Percentiles rank a stretch among this genome's conserved stretches.
These are phyloP conservation scores for Fissipunctia ypsillon DNA, from an alignment of 2,888 invertebrate genomes.

Conservation along the genomic window DNA sequence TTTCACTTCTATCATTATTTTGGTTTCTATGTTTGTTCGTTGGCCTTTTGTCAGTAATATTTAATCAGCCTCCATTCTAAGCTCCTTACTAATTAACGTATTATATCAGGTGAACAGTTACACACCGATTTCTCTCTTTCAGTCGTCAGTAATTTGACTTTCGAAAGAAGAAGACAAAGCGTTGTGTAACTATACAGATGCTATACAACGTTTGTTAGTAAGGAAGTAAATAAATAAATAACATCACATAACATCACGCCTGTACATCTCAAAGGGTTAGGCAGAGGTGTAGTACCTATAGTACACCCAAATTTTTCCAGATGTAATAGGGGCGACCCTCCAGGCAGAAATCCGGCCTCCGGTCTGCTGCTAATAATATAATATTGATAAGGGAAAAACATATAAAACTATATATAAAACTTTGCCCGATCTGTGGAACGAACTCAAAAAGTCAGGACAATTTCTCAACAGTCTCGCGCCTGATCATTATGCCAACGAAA, in stretches of 20 bases:
- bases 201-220: too few relatives aligned
- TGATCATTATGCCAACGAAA: neutral
- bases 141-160: too few relatives aligned
- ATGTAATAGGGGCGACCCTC: neutral
- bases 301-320: neutral
- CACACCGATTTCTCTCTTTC: too few relatives aligned
- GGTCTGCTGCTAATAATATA: neutral
- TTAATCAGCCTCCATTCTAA: conserved; percentile 1
- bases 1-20: conserved; percentile 1
- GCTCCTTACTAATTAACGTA: too few relatives aligned
- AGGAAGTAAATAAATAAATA: too few relatives aligned
- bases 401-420: neutral
- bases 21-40: neutral
- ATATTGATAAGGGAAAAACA: neutral
- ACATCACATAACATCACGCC: neutral
- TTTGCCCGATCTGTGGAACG: neutral
- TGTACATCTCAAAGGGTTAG: neutral
- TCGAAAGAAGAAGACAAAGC: too few relatives aligned
- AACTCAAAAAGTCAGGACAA: neutral
- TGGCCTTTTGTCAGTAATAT: conserved; percentile 1
- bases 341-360: neutral
- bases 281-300: neutral
- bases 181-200: too few relatives aligned
- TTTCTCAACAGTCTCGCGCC: too few relatives aligned
- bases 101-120: too few relatives aligned